Evolutionary conservation across 2,888 invertebrate species (phyloP), one percentile per base, ranked within the genome.

Genomic region (Microplitis manilae): DNA sequence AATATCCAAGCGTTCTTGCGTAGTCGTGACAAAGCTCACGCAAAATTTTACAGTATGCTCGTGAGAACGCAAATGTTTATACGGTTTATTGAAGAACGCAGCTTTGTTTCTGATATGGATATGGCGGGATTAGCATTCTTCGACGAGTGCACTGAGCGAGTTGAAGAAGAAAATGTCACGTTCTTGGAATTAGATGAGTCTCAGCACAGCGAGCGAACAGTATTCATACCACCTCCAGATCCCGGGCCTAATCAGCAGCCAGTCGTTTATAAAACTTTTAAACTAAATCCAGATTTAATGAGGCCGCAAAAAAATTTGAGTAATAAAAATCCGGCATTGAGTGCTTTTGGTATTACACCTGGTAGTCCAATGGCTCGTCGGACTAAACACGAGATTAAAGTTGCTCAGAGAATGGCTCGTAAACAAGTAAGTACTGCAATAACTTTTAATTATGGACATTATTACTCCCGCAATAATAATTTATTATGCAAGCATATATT

Each of bases 31-130:
- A 97, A 96, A 91, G 94, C 94, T 20, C 94, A 96, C 86, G 95
- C 95, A 75, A 95, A 97, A 88, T 98, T 98, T 92, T 98, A 96
- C 91, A 93, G 94, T 50, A 92, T 96, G 83, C 91, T 98, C 88
- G 95, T 97, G 93, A 95, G 94, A 85, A 99, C 98, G 0, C 98
- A 99, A 91, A 97, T 97, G 96, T 99, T 98, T 91, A 97, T 97
- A 82, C 87, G 98, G 73, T 99, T 99, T 90, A 98, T 99, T 81
- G 99, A 99, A 90, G 99, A 99, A 90, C 93, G 99, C 20, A 98
- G 98, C 83, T 99, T 99, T 91, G 97, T 98, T 0, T 97, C 98
- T n/a, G 98, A 98, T 87, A 97, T 96, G 85, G 98, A 99, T 91
- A 90, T 90, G 90, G 97, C 97, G 79, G 97, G 97, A 68, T 91